Base-by-base conservation (phyloP, 2,888 invertebrate species). In the Conomelus anceps region DNA sequence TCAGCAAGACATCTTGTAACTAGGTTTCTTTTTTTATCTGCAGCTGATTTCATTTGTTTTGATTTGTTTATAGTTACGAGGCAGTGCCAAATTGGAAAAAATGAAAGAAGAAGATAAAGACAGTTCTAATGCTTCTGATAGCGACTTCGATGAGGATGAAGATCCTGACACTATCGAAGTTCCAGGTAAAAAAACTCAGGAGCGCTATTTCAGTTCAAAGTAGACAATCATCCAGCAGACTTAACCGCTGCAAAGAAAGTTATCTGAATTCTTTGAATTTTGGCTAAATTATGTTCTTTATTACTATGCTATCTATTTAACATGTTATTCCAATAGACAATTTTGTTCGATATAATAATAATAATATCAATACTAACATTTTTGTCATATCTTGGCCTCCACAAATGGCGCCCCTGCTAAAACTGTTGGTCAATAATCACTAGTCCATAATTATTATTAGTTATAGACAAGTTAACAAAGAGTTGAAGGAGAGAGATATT, bases 121-220 rank as follows among this genome's bases (percentile, higher is more conserved):
- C 92, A 93, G 93, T 93, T 24, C 86, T 88, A 89, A 90, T 41
- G 90, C 90, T 23, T 91, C 92, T 17, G 92, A 92, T 23, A 92
- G 92, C 89, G 92, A 92, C 90, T 92, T 92, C 90, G 92, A 92
- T 90, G 92, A 92, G 89, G 92, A 92, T 93, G 97, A 97, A 92
- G 98, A 98, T 94, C 98, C 98, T 89, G 98, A 98, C 93, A 97
- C 97, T 94, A 96, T 97, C 94, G 97, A 97, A 95, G 97, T 98
- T 86, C 98, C 98, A 93, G 98, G 97, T 96, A 93, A 94, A 93
- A 92, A 89, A 63, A 90, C 87, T 17, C 84, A 26, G 22, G 20
- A 6, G 20, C 22, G 22, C 11, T 89, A 22, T 86, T 22, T 23
- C 22, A 34, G 41, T 13, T n/a, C n/a, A n/a, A n/a, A n/a, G n/a